Evolutionary conservation across 2,113 vertebrate species (phyloP), one percentile per base, ranked within the genome.

Genomic region (Alosa alosa): DNA sequence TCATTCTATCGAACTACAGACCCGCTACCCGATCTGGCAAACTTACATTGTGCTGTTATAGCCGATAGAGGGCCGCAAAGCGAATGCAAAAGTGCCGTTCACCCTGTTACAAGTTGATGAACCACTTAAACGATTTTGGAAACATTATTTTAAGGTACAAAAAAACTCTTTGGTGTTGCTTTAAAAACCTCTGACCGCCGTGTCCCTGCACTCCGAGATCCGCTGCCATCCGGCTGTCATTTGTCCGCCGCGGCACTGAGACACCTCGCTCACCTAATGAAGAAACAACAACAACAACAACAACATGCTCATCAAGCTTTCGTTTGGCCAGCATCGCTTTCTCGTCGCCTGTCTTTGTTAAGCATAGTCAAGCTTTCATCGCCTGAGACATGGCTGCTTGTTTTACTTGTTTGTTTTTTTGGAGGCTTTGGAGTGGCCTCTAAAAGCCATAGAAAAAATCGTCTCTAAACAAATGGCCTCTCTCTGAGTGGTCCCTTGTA

Each of bases 101-200:
- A 31, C 31, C 31, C 31, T 31, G 31, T 31, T 31, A 31, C 31
- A 31, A 31, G 31, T 31, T 31, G 31, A 31, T 31, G 31, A 31
- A 31, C 31, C 31, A 31, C 31, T 31, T 31, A 31, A 31, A 31
- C 31, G 31, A 31, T 31, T 31, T 31, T 31, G 31, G 31, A 31
- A 31, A 31, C 31, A 31, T 31, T 31, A 31, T 31, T 31, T 31
- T 31, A 31, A 31, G 31, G 31, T 31, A 31, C 31, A 31, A 31
- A 31, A 31, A 31, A 31, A 31, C 31, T 31, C 31, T 31, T 31
- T 31, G 31, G 31, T 31, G 31, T 31, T 31, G 31, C 31, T 31
- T 31, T 31, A 31, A 31, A 31, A 31, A 31, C 89, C 88, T 84
- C 31, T 91, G 92, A 90, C 90, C 90, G 89, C 89, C 88, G 88